A percentile compares a stretch with the other conserved stretches of the same genome.
phyloP scores from a whole-genome alignment of 2,888 invertebrate species.

The Branchellion lobata region DNA sequence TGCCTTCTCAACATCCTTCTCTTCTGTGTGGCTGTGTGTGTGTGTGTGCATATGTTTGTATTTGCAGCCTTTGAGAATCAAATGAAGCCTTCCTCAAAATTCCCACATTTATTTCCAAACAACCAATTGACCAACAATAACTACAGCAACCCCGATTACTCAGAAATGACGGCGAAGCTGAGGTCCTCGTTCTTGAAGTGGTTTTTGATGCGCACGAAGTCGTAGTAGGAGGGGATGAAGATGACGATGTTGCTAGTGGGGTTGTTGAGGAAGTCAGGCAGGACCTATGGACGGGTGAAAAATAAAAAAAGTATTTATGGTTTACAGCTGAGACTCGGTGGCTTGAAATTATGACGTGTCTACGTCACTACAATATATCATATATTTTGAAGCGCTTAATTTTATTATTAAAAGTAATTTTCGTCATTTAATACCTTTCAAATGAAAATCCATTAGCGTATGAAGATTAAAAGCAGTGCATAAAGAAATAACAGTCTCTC shows the following conservation, averaged over 20 bases:
- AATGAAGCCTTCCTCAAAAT: too few relatives aligned
- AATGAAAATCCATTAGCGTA: too few relatives aligned
- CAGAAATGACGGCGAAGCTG: constrained; percentile 86
- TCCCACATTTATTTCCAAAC: too few relatives aligned
- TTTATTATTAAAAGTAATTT: too few relatives aligned
- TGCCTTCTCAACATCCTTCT: constrained; percentile 74
- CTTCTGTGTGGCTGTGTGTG: constrained; percentile 61
- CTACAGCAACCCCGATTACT: constrained; percentile 67
- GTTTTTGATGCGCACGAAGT: constrained; percentile 85
- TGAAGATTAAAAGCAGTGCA: too few relatives aligned
- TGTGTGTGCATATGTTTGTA: constrained; percentile 43
- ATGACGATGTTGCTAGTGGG: constrained; percentile 76
- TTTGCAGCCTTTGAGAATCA: background rate
- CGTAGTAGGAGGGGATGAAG: constrained; percentile 91
- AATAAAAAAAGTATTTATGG: too few relatives aligned
- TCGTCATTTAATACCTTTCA: too few relatives aligned
- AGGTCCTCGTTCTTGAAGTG: constrained; percentile 85
- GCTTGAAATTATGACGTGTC: too few relatives aligned
- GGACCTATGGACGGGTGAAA: constrained; percentile 59
- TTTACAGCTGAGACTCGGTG: too few relatives aligned
- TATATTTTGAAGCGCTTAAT: too few relatives aligned
- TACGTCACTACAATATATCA: too few relatives aligned
- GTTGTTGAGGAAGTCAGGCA: constrained; percentile 77
- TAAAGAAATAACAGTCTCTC: background rate
- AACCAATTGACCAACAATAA: too few relatives aligned